Evolutionary conservation across 1,140 invertebrate genomes (phyloP), one percentile per base, ranked within the genome.

Genomic region (Anastatus disparis): DNA sequence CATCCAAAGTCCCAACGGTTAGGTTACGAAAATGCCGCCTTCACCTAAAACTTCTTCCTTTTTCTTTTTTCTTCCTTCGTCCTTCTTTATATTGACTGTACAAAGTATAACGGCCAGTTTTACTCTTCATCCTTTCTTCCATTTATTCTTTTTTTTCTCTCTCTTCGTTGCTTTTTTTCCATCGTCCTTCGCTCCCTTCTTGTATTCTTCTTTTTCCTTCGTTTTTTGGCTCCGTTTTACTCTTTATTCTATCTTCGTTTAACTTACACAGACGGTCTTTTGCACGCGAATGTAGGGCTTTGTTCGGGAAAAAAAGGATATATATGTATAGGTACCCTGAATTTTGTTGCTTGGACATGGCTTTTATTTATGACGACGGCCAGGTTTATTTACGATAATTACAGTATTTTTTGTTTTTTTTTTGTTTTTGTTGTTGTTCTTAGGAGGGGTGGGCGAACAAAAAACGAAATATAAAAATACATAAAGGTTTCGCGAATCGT

Each of bases 301-400:
- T 59, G 52, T 50, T 58, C 42, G 9, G 7, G 2, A 6, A n/a
- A n/a, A n/a, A n/a, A 7, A 38, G 13, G 15, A 20, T 12, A n/a
- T 1, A 26, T 38, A 20, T 53, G 15, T n/a, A 38, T 22, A 2
- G 15, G 44, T 9, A 22, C 20, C 22, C 50, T 26, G 38, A n/a
- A 56, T 46, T 56, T 66, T 17, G 27, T 35, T 35, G 31, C 31
- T 35, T 13, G 24, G 29, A 59, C 44, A n/a, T n/a, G 53, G 38
- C 15, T 38, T 67, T 67, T 67, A 67, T 67, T 67, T 67, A 59
- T 13, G 40, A 48, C 55, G 20, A 26, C 20, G 9, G 55, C 26
- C 53, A 15, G 38, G 24, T 48, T 67, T 67, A 67, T 58, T 59
- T 67, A 67, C 42, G 42, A 44, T 67, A 50, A 67, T 59, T 67